These are phyloP conservation scores for Hoplostethus mediterraneus DNA, from an alignment of 2,797 vertebrate species.

Conservation along the genomic window DNA sequence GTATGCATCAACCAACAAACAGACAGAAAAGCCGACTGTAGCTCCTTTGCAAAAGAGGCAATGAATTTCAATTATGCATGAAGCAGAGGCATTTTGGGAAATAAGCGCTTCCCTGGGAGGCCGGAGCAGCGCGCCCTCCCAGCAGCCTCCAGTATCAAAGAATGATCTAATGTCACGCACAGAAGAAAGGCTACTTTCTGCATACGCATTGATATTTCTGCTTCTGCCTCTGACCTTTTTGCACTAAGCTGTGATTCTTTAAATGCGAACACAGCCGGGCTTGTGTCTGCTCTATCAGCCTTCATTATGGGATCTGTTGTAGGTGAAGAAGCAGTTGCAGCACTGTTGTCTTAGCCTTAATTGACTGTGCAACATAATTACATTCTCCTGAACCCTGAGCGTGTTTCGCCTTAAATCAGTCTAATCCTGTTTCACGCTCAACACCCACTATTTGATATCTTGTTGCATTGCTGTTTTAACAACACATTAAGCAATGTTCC, in stretches of 20 bases:
- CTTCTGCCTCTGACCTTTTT: constrained; percentile 81
- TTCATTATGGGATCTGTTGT: constrained; percentile 25
- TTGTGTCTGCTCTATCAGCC: constrained; percentile 3
- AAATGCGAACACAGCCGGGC: constrained; percentile 56
- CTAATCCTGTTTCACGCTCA: constrained; percentile 73
- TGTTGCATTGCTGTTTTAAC: constrained; percentile 41
- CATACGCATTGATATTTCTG: constrained; percentile 82
- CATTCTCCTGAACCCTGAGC: constrained; percentile 54
- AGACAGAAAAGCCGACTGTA: constrained; percentile 68
- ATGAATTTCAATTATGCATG: constrained; percentile 82
- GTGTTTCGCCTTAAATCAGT: constrained; percentile 41
- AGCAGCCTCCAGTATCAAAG: constrained; percentile 73
- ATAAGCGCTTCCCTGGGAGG: constrained; percentile 71
- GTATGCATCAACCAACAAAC: constrained; percentile 53
- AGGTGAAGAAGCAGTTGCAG: constrained; percentile 19
- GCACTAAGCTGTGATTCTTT: constrained; percentile 68
- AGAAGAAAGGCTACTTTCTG: constrained; percentile 84
- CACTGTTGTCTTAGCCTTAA: constrained; percentile 55
- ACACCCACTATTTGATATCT: constrained; percentile 27
- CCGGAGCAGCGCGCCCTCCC: background rate
- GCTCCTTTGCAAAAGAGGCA: constrained; percentile 66
- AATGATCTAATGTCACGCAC: constrained; percentile 84
- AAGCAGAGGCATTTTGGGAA: constrained; percentile 79
- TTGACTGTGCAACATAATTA: constrained; percentile 65
- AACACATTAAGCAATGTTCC: constrained; percentile 55